phyloP scores from a whole-genome alignment of 1,140 invertebrate genomes.

The Listronotus bonariensis region DNA sequence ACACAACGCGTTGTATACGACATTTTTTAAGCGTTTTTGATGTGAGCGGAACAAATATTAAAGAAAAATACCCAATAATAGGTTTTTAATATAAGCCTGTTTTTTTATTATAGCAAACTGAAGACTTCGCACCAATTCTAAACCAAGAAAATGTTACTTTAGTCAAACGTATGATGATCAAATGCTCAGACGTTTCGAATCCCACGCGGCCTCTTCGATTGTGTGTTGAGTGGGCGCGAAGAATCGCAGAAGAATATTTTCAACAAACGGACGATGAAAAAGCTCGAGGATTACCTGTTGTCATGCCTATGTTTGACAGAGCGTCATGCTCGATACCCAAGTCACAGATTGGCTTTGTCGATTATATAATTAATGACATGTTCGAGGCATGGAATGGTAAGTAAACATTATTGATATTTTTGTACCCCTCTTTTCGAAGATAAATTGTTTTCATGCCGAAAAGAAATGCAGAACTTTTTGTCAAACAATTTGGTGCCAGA shows the following conservation, averaged over 20 bases:
- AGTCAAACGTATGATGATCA: conserved; percentile 94
- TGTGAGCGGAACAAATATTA: too few species aligned
- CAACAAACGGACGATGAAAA: conserved; percentile 94
- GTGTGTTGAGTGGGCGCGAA: conserved; percentile 89
- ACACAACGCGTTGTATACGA: too few species aligned
- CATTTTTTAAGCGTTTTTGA: too few species aligned
- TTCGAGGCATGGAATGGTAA: conserved; percentile 95
- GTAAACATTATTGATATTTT: conserved; percentile 40
- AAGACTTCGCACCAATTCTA: conserved; percentile 37
- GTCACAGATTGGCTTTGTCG: conserved; percentile 95
- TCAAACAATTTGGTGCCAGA: too few species aligned
- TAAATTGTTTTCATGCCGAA: too few species aligned
- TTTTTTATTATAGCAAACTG: conserved; percentile 5
- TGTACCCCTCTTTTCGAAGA: too few species aligned
- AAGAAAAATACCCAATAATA: too few species aligned
- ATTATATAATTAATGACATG: conserved; percentile 96
- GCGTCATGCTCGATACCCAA: conserved; percentile 92
- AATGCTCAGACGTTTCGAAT: conserved; percentile 96
- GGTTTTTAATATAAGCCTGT: too few species aligned
- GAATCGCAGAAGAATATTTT: conserved; percentile 93
- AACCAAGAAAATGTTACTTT: conserved; percentile 79
- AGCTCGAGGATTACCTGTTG: conserved; percentile 78
- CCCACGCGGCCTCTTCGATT: conserved; percentile 81
- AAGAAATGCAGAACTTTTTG: too few species aligned
- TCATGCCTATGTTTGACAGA: conserved; percentile 96